Evolutionary conservation across 2,888 invertebrate genomes (phyloP).

Genomic region (Lumbricus terrestris): DNA sequence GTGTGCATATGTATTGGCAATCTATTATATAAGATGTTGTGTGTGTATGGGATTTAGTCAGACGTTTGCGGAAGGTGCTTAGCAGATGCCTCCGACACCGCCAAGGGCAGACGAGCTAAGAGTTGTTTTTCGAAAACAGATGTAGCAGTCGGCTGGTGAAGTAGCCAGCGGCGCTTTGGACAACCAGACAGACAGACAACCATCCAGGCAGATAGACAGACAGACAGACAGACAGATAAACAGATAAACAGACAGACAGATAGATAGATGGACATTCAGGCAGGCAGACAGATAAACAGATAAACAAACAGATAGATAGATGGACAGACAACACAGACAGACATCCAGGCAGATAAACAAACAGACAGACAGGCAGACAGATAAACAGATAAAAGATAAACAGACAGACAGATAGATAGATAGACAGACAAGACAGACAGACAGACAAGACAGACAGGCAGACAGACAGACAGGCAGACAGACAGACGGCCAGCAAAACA

Average conservation of each 20-base stretch:
- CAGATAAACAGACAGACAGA: no score
- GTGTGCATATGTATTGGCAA: neutral
- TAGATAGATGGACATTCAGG: no score
- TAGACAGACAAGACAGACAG: no score
- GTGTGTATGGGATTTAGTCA: neutral
- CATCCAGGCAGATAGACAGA: no score
- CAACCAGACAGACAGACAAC: no score
- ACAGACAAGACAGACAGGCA: neutral
- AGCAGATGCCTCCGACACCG: neutral
- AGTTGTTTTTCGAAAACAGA: neutral
- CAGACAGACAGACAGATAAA: no score
- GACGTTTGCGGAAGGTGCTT: neutral
- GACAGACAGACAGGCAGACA: neutral
- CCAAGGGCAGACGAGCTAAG: neutral
- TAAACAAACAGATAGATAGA: no score
- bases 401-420: no score
- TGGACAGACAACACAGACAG: no score
- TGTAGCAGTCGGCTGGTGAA: neutral
- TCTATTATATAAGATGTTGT: neutral
- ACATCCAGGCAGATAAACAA: neutral
- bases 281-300: no score
- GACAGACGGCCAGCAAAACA: neutral
- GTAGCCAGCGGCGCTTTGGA: neutral
- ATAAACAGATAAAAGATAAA: no score
- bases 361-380: no score